Percentiles rank a stretch among this genome's conserved stretches.
Conservation (phyloP, 2,113 vertebrate genomes). For the Paedocypris sp. region DNA sequence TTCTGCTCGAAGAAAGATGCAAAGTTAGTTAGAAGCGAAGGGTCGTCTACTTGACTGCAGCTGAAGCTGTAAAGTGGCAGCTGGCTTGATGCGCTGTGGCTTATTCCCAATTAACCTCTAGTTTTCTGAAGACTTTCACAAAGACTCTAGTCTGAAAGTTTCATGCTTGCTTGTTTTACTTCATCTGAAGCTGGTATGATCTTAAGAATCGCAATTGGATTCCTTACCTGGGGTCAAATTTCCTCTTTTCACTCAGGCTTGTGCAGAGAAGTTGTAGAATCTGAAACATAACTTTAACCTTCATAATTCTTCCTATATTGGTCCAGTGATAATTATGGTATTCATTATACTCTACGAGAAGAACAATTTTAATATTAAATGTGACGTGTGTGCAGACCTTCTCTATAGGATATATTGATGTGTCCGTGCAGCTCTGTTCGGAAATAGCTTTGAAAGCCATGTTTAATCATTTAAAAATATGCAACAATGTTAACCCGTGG, state of each 20-base stretch:
- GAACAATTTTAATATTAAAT: background rate
- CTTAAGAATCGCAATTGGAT: background rate
- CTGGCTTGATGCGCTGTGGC: background rate
- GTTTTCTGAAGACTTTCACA: slow-evolving; percentile 9
- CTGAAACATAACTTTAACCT: background rate
- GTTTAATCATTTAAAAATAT: slow-evolving; percentile 34
- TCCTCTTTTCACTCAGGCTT: no score
- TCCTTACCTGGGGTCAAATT: background rate
- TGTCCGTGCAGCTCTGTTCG: background rate
- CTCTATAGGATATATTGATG: background rate
- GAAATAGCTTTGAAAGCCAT: background rate
- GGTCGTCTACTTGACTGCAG: slow-evolving; percentile 16
- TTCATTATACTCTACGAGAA: background rate
- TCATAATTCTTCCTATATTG: background rate
- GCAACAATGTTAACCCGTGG: slow-evolving; percentile 41
- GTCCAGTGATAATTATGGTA: background rate
- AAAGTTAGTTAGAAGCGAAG: slow-evolving; percentile 35
- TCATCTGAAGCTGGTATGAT: background rate
- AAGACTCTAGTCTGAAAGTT: slow-evolving; percentile 7
- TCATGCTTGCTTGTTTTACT: slow-evolving; percentile 3
- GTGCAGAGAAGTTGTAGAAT: background rate
- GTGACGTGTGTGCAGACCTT: background rate
- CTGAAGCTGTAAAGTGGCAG: slow-evolving; percentile 8
- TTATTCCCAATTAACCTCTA: slow-evolving; percentile 32
- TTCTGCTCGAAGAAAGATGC: slow-evolving; percentile 26